Evolutionary conservation across 1,140 invertebrate genomes (phyloP), one percentile per base, ranked within the genome.

Genomic region (Phocides pigmalion): DNA sequence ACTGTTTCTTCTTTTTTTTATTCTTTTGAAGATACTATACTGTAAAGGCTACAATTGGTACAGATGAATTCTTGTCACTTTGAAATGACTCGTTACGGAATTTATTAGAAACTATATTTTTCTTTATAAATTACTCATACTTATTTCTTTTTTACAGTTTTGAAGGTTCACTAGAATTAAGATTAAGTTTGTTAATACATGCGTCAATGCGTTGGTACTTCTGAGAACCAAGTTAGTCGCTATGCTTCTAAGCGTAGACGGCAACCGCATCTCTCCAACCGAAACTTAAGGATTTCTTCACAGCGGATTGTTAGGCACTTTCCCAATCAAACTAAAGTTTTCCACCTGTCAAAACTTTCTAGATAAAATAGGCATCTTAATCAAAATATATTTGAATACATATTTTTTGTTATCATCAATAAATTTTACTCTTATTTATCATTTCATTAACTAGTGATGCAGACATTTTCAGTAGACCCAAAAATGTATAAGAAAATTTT

Each of bases 41-140:
- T 47, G 56, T 59, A 44, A 59, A 44, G 32, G 20, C 28, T 46
- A 59, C 19, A 47, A 47, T 46, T 3, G 39, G 56, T 59, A 47
- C 42, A 32, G 42, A 20, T 22, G 37, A 47, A 51, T 51, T 51
- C 49, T 16, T 9, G 28, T 35, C 49, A 37, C 49, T 51, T 51
- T 37, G 14, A 15, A 28, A 17, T n/a, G 3, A 8, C 12, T 16
- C n/a, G n/a, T 14, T 11, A 37, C 25, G 15, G n/a, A 41, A 19
- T 51, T 35, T 19, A 8, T 17, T 4, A 1, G 9, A 12, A 35
- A 35, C 32, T 35, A 35, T n/a, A 35, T n/a, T 35, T 35, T 35
- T 35, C 5, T 35, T 35, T 35, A 35, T 35, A 8, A 28, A 1
- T 8, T 28, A 1, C 2, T 28, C 9, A 28, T 28, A 8, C 9